Base-by-base conservation (phyloP, 2,888 invertebrate genomes). In the Ectemnius cavifrons region DNA sequence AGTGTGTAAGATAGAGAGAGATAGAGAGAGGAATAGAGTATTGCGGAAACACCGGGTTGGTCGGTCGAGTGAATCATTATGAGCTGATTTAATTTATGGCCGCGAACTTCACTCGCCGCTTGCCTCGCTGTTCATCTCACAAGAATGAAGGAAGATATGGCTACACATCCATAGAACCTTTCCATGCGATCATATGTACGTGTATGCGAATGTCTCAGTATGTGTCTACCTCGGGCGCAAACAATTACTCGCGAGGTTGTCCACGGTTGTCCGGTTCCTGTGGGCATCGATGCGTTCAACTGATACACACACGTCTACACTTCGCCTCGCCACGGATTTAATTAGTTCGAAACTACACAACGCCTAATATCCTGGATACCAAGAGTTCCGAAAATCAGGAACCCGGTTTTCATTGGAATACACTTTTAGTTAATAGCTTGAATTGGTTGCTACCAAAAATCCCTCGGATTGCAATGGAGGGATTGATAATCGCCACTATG, bases 21-120 rank as follows among this genome's bases (percentile, higher is more conserved):
- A 3, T 1, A 23, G 23, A 3, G 23, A 20, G 37, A 11, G 11
- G 37, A 37, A 37, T 37, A 11, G 18, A 57, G 27, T 11, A 49
- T 47, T 37, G 23, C 72, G 28, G 27, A 28, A 20, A 67, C 71
- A 18, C 14, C 46, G n/a, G 20, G 27, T 28, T 23, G 47, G 20
- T 49, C n/a, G 49, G 23, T 23, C 57, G n/a, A 18, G 61, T 14
- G 72, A 68, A 73, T 59, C 65, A 61, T 67, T 49, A 60, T 52
- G 20, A 16, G 46, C 8, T 28, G 58, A 71, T 75, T 65, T 71
- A 67, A 75, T 75, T 68, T 66, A 68, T 57, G 70, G 56, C 20
- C 5, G 16, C 6, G n/a, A 18, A 63, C 16, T 20, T 60, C 49
- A n/a, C 56, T 8, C 8, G 57, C 4, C 20, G 14, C 37, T 6